phyloP scores from a whole-genome alignment of 2,888 invertebrate species.

The Cremastinae sp. region DNA sequence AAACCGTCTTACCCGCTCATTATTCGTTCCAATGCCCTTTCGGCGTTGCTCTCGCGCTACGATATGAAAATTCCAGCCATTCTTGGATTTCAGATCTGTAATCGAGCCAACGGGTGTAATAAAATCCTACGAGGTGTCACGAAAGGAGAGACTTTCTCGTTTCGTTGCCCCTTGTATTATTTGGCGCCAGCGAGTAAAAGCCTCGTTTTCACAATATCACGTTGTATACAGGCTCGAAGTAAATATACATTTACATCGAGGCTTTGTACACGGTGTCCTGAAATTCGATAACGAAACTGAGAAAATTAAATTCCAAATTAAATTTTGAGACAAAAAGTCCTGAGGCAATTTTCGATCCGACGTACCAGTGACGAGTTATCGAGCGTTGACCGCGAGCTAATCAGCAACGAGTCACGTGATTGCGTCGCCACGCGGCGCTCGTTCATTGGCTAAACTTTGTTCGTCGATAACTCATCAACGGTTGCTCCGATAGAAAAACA shows the following conservation, averaged over 20 bases:
- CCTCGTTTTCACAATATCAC: slow-evolving; percentile 10
- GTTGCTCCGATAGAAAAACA: too few relatives aligned
- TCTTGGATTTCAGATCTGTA: slow-evolving; percentile 28
- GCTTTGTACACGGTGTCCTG: too few relatives aligned
- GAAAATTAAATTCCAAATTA: too few relatives aligned
- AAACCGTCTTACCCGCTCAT: slow-evolving; percentile 4
- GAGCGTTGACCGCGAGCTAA: not conserved
- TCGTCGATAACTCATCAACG: too few relatives aligned
- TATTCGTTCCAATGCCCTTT: slow-evolving; percentile 13
- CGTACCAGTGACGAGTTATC: too few relatives aligned
- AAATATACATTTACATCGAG: not conserved
- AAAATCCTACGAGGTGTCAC: slow-evolving; percentile 31
- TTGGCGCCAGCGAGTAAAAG: not conserved
- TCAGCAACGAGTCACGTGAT: too few relatives aligned
- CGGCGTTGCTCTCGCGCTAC: slow-evolving; percentile 5
- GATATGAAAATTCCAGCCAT: slow-evolving; percentile 43
- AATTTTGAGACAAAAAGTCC: too few relatives aligned
- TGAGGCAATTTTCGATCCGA: too few relatives aligned
- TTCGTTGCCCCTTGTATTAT: slow-evolving; percentile 5
- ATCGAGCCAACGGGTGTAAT: slow-evolving; percentile 44
- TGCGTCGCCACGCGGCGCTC: too few relatives aligned
- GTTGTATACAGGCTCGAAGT: not conserved
- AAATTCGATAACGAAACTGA: too few relatives aligned
- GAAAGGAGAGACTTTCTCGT: slow-evolving; percentile 19
- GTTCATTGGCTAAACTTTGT: too few relatives aligned